Conservation (phyloP, 2,113 vertebrate genomes). For the Accipiter cooperii region DNA sequence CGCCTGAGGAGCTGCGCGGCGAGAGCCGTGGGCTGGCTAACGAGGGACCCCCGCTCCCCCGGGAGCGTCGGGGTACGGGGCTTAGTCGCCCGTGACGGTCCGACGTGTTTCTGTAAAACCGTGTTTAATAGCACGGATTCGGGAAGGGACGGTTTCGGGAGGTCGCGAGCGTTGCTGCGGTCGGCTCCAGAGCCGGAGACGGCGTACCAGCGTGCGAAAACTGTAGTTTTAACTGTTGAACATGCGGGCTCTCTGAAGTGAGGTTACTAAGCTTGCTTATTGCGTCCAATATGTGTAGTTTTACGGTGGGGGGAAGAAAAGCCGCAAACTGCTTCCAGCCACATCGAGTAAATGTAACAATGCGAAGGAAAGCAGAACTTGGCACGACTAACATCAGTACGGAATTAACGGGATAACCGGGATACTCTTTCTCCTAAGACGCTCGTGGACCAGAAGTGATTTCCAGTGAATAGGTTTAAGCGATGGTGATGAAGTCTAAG, state of each 20-base stretch:
- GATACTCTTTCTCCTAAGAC: neutral
- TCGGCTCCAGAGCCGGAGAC: neutral
- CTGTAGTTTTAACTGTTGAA: neutral
- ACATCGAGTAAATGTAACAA: neutral
- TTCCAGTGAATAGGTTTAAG: neutral
- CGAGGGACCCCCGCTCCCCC: neutral
- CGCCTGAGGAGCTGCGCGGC: neutral
- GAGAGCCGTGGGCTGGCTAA: neutral
- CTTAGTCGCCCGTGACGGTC: neutral
- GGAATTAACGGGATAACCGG: neutral
- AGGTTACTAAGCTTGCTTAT: neutral
- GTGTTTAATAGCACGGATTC: rapidly evolving
- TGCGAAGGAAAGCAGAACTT: neutral
- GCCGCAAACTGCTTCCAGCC: neutral
- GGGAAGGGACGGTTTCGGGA: neutral
- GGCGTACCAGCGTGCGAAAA: neutral
- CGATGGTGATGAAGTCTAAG: neutral
- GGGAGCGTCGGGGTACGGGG: neutral
- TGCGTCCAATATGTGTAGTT: neutral
- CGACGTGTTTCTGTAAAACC: neutral
- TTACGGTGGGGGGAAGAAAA: neutral
- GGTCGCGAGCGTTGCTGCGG: rapidly evolving
- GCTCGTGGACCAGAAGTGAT: neutral
- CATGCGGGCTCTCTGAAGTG: neutral
- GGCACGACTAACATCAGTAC: neutral